phyloP scores from a whole-genome alignment of 2,113 vertebrate genomes.

The Amblyopsis rosae region DNA sequence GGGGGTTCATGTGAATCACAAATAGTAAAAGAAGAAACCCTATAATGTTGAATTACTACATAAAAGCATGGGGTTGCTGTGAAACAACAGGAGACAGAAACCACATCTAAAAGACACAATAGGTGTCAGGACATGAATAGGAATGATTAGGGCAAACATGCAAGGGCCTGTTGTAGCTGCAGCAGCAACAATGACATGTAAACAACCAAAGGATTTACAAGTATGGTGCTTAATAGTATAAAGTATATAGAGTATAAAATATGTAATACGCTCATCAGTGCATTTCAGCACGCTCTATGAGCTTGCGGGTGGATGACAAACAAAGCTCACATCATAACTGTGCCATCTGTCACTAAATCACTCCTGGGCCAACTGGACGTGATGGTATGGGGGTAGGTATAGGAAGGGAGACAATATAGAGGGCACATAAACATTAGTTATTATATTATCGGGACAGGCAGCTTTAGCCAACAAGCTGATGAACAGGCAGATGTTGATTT shows the following conservation, averaged over 20 bases:
- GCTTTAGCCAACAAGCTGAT: conserved; percentile 42
- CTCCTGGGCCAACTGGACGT: conserved; percentile 49
- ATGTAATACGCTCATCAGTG: conserved; percentile 47
- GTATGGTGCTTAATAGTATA: not conserved
- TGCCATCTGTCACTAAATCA: conserved; percentile 61
- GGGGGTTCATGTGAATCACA: conserved; percentile 1
- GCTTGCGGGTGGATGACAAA: conserved; percentile 42
- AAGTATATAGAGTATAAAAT: conserved; percentile 20
- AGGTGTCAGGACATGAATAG: not conserved
- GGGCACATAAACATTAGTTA: conserved; percentile 20
- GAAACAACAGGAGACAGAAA: conserved; percentile 25
- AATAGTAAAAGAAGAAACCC: conserved; percentile 33
- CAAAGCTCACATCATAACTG: conserved; percentile 35
- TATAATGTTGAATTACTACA: conserved; percentile 23
- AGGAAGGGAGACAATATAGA: conserved; percentile 15
- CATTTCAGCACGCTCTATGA: conserved; percentile 32
- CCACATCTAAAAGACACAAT: conserved; percentile 22
- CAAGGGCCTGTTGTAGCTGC: conserved; percentile 2
- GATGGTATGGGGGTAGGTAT: conserved; percentile 28
- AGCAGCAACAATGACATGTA: not conserved
- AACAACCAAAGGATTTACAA: conserved; percentile 32
- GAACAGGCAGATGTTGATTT: conserved; percentile 49
- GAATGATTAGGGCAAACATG: conserved; percentile 5
- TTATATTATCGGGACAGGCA: conserved; percentile 23
- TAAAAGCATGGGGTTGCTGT: conserved; percentile 17